Evolutionary conservation across 2,888 invertebrate species (phyloP).

Genomic region (Pecten maximus): DNA sequence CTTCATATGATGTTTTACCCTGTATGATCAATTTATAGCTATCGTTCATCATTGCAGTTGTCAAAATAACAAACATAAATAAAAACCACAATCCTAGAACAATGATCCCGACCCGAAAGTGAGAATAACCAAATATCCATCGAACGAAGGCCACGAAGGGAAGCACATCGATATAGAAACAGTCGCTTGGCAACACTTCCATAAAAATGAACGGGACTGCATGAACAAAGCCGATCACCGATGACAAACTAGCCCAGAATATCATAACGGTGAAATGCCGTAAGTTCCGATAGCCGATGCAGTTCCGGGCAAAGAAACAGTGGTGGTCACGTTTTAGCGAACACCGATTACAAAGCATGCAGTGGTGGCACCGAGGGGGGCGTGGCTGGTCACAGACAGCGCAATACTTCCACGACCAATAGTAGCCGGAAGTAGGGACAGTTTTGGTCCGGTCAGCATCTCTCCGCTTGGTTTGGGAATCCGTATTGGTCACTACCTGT

Average conservation of each 20-base stretch:
- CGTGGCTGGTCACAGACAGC: slow-evolving; percentile 70
- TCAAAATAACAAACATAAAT: slow-evolving; percentile 66
- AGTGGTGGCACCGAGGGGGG: slow-evolving; percentile 80
- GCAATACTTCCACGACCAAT: slow-evolving; percentile 80
- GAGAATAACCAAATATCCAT: slow-evolving; percentile 64
- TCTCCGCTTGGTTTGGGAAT: not conserved
- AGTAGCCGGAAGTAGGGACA: slow-evolving; percentile 46
- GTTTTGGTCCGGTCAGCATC: not conserved
- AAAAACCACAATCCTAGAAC: slow-evolving; percentile 68
- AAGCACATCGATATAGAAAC: slow-evolving; percentile 66
- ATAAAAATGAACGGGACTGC: slow-evolving; percentile 46
- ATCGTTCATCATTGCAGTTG: slow-evolving; percentile 65
- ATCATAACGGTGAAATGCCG: slow-evolving; percentile 77
- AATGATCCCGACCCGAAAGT: slow-evolving; percentile 58
- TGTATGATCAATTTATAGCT: slow-evolving; percentile 60
- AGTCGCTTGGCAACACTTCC: slow-evolving; percentile 56
- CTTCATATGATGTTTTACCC: slow-evolving; percentile 77
- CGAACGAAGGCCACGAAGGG: slow-evolving; percentile 69
- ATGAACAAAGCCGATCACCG: slow-evolving; percentile 67
- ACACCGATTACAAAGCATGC: slow-evolving; percentile 76
- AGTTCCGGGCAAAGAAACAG: slow-evolving; percentile 78
- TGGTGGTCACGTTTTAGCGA: slow-evolving; percentile 81
- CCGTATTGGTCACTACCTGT: not conserved
- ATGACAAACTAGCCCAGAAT: slow-evolving; percentile 72
- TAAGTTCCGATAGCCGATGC: slow-evolving; percentile 78